Conservation (phyloP, 2,797 vertebrate genomes). For the Pangasius larnaudii region DNA sequence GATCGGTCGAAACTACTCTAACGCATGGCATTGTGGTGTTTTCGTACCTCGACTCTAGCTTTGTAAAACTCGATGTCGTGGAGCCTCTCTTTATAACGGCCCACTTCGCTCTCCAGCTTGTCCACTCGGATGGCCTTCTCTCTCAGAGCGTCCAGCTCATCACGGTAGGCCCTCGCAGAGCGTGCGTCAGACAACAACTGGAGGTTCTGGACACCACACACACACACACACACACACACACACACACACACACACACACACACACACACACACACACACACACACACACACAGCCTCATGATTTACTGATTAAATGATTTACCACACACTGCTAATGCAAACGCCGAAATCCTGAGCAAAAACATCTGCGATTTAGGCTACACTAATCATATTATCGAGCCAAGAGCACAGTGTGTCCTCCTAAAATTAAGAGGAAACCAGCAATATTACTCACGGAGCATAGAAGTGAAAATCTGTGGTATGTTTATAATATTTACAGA, state of each 20-base stretch:
- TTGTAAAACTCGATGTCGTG: slow-evolving; percentile 98
- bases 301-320: not conserved
- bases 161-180: slow-evolving; percentile 91
- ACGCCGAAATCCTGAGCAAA: not conserved
- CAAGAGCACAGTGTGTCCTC: not conserved
- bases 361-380: not conserved
- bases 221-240: not conserved
- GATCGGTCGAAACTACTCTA: not conserved
- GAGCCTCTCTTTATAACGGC: slow-evolving; percentile 92
- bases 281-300: not conserved
- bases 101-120: slow-evolving; percentile 96
- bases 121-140: slow-evolving; percentile 95
- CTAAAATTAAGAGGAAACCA: not conserved
- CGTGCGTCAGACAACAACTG: slow-evolving; percentile 91
- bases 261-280: slow-evolving; percentile 35
- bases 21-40: too few species aligned
- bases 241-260: slow-evolving; percentile 22
- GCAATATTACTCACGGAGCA: not conserved
- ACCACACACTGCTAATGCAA: not conserved
- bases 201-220: slow-evolving; percentile 81
- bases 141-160: slow-evolving; percentile 92
- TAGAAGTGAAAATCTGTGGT: too few species aligned
- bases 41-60: slow-evolving; percentile 90
- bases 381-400: not conserved
- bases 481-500: too few species aligned